Percentiles rank a stretch among this genome's conserved stretches.
Evolutionary conservation across 2,888 invertebrate genomes (phyloP).

Genomic region (Morpho helenor): DNA sequence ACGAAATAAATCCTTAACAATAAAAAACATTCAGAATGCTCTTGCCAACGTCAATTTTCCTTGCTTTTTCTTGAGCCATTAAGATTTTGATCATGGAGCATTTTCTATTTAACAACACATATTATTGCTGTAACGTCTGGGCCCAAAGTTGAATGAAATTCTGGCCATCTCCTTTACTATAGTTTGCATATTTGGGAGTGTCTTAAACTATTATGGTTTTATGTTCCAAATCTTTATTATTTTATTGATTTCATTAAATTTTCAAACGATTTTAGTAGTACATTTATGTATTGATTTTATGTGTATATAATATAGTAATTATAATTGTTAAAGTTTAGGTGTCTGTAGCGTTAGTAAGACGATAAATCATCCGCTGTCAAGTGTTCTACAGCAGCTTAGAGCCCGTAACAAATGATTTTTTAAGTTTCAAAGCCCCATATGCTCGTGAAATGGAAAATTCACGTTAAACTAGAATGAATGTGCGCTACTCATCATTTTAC

Average conservation of each 20-base stretch:
- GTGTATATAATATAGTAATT: background rate
- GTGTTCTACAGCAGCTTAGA: conserved; percentile 39
- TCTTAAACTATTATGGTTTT: too few species aligned
- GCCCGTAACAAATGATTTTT: conserved; percentile 51
- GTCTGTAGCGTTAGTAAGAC: background rate
- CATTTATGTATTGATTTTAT: background rate
- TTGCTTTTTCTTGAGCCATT: too few species aligned
- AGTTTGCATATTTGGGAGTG: too few species aligned
- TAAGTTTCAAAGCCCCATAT: conserved; percentile 20
- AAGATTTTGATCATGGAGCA: too few species aligned
- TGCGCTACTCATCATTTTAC: conserved; percentile 2
- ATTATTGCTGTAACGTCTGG: too few species aligned
- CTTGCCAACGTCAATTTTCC: too few species aligned
- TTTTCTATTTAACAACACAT: too few species aligned
- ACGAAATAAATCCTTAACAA: too few species aligned
- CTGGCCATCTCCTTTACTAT: too few species aligned
- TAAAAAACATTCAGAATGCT: too few species aligned
- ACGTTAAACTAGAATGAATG: conserved; percentile 2
- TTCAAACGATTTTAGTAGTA: background rate
- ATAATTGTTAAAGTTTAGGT: conserved; percentile 1
- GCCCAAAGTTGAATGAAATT: too few species aligned
- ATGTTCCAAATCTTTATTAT: too few species aligned
- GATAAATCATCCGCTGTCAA: conserved; percentile 50
- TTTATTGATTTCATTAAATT: background rate
- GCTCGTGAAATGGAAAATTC: conserved; percentile 8